Conservation (phyloP, 2,113 vertebrate genomes). For the Odobenus rosmarus region DNA sequence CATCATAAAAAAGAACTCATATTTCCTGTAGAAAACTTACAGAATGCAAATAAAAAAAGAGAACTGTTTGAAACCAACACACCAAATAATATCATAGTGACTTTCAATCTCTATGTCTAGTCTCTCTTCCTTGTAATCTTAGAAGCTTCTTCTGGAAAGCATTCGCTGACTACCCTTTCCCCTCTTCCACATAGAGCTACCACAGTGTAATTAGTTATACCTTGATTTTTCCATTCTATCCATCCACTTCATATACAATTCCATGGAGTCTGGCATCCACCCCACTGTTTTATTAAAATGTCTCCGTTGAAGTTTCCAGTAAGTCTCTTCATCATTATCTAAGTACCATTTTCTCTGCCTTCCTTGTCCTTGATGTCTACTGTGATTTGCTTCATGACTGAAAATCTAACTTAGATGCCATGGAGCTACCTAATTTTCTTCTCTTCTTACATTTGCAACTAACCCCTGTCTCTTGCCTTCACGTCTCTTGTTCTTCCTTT, state of each 20-base stretch:
- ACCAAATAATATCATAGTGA: neutral
- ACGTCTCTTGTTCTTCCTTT: neutral
- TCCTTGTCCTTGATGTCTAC: neutral
- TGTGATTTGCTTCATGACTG: neutral
- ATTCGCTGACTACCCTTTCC: neutral
- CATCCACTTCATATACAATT: neutral
- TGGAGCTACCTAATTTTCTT: neutral
- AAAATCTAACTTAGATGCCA: neutral
- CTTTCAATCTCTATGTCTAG: neutral
- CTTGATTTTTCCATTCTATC: neutral
- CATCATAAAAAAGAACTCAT: neutral
- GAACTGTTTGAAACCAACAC: neutral
- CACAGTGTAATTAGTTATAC: neutral
- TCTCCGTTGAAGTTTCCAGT: neutral
- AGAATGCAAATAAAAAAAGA: constrained; percentile 5
- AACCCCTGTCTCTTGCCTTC: neutral
- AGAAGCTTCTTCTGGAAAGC: neutral
- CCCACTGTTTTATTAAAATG: neutral
- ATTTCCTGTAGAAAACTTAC: neutral
- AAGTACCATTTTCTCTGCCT: neutral
- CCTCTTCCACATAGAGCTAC: neutral
- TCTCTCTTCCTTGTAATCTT: neutral
- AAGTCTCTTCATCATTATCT: neutral
- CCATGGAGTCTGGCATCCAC: neutral
- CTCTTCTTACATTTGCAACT: neutral